Base-by-base conservation (phyloP, 2,113 vertebrate genomes). In the Brachyistius frenatus region DNA sequence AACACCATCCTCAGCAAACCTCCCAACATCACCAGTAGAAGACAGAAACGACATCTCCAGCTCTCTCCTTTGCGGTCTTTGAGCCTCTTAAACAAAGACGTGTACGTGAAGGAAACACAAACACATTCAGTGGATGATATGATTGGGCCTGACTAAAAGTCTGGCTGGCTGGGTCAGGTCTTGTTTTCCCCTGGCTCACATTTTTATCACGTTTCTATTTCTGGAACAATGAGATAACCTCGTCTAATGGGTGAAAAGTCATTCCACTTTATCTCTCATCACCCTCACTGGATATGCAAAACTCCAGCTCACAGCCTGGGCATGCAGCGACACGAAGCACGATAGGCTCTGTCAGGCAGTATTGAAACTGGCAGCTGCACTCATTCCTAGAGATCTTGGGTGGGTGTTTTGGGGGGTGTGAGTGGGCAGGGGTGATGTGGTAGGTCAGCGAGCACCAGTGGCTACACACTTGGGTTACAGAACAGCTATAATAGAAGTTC, bases 321-420 rank as follows among this genome's bases (percentile, higher is more conserved):
- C 73, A 44, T 15, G 73, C 36, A 44, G 55, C 53, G 66, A 66
- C 62, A 66, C 39, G 47, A 69, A 23, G n/a, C 31, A 52, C 55
- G 68, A 55, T 30, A 54, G 49, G 65, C 30, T 71, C 66, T 68
- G 49, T 76, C 74, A 53, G 55, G 60, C 52, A 60, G 72, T 39
- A 73, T 72, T 68, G 63, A 78, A 77, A 76, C 54, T 68, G 75
- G 83, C 86, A 88, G 80, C 87, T 88, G 84, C 80, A 60, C 52
- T 68, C 57, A 65, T 70, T 83, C 65, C 30, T 46, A 0, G n/a
- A 69, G 74, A 60, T 53, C 47, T 72, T 72, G 80, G 32, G 67
- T 61, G 62, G 61, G 44, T 68, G 69, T 33, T 37, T 49, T 1
- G 55, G 56, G 56, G 16, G 55, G 61, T 14, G 50, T 10, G 53